phyloP scores from a whole-genome alignment of 2,888 invertebrate genomes.

The Heliconius aoede region DNA sequence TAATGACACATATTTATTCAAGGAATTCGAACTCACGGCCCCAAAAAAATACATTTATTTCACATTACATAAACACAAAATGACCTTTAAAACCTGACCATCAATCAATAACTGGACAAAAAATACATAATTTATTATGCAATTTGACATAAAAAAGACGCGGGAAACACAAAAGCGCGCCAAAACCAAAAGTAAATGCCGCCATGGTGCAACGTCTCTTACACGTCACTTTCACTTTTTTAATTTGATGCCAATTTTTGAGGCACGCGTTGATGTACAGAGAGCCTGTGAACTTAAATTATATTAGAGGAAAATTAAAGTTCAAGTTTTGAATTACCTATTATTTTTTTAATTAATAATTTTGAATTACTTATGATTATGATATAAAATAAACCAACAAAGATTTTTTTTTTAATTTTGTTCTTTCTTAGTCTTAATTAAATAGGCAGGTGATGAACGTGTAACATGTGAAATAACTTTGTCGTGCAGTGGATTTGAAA shows the following conservation, averaged over 20 bases:
- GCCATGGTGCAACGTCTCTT: constrained; percentile 48
- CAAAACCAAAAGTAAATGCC: constrained; percentile 45
- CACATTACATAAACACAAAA: not conserved
- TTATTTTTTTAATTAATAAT: not conserved
- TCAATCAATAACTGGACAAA: constrained; percentile 14
- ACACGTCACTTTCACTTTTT: constrained; percentile 53
- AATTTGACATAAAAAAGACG: constrained; percentile 39
- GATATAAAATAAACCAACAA: too few relatives aligned
- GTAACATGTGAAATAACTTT: too few relatives aligned
- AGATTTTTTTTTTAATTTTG: too few relatives aligned
- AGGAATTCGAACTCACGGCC: not conserved
- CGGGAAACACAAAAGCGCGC: constrained; percentile 54
- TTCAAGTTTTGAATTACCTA: not conserved
- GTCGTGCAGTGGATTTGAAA: too few relatives aligned
- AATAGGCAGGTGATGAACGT: too few relatives aligned
- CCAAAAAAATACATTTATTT: not conserved
- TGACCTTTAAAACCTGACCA: constrained; percentile 3
- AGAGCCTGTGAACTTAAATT: not conserved
- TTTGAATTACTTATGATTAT: too few relatives aligned
- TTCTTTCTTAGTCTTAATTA: too few relatives aligned
- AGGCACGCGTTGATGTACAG: constrained; percentile 12
- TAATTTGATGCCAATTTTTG: constrained; percentile 31
- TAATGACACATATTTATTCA: too few relatives aligned
- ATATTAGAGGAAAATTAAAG: not conserved
- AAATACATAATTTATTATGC: constrained; percentile 25